Evolutionary conservation across 2,888 invertebrate species (phyloP), one percentile per base, ranked within the genome.

Genomic region (Polydrusus tereticollis): DNA sequence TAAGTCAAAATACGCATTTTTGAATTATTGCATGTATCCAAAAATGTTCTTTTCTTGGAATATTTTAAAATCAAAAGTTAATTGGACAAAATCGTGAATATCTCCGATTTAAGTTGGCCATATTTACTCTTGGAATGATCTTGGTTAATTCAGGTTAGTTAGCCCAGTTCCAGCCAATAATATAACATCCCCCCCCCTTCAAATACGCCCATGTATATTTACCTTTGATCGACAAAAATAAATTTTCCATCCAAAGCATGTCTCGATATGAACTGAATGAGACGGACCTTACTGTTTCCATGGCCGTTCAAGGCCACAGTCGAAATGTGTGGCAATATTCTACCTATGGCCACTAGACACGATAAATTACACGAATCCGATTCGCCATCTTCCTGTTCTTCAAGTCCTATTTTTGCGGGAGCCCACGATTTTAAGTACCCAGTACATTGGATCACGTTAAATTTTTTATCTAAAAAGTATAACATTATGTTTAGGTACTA

Each of bases 341-440:
- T 88, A 2, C 94, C 96, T 47, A 97, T 91, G 0, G 96, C 97
- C 59, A 97, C 96, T 73, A 97, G 87, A 85, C 97, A 97, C 26
- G 95, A 94, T 73, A 95, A 84, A 85, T 91, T 94, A 82, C 92
- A 90, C 67, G 91, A 90, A 1, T 86, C 86, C 43, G 89, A 86
- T 4, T 83, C 88, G 52, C 92, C 92, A 52, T 92, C 93, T 78
- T 93, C 91, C 68, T 88, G 88, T 72, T 92, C 92, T 72, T 92
- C 92, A 33, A 92, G 87, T 0, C 90, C 89, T 58, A 92, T 88
- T 85, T 94, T 95, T 0, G 92, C 90, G 0, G 94, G 93, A 1
- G 94, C 90, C 96, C 96, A 97, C 0, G 96, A 94, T 83, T 97
- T 97, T 41, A 98, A 86, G 83, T 97, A 97, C 0, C 97, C 97